Evolutionary conservation across 2,888 invertebrate species (phyloP).

Genomic region (Eugnorisma glareosa): DNA sequence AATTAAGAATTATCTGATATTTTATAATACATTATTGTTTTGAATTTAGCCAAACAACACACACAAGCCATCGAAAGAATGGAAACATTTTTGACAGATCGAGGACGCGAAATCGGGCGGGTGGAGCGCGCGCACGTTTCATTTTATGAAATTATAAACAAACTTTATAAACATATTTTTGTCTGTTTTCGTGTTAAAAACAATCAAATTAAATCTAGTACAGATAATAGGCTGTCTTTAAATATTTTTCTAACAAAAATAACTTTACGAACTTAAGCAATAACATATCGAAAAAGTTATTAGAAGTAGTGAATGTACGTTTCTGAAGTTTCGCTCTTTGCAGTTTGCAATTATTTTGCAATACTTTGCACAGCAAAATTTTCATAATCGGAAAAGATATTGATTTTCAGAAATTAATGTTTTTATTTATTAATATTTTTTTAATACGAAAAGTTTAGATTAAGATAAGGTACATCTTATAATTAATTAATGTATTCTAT

Average conservation of each 20-base stretch:
- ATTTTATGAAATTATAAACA: conserved; percentile 69
- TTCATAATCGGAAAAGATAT: too few species aligned
- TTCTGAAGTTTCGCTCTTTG: conserved; percentile 30
- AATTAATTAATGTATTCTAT: too few species aligned
- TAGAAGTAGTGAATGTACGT: background rate
- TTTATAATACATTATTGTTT: conserved; percentile 77
- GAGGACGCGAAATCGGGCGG: conserved; percentile 79
- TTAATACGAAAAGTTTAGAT: background rate
- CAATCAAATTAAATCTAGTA: background rate
- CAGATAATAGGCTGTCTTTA: background rate
- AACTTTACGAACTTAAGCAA: background rate
- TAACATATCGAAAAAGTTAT: background rate
- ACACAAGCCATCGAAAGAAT: conserved; percentile 78
- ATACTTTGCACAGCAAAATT: conserved; percentile 13
- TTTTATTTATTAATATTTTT: background rate
- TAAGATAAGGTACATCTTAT: background rate
- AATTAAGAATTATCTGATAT: conserved; percentile 68
- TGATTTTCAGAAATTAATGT: conserved; percentile 4
- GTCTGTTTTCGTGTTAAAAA: background rate
- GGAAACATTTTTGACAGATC: conserved; percentile 86
- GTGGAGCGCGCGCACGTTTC: conserved; percentile 78
- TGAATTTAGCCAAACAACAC: conserved; percentile 79
- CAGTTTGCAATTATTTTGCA: conserved; percentile 43
- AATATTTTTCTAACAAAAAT: conserved; percentile 4
- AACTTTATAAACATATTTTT: conserved; percentile 49